Conservation (phyloP, 2,888 invertebrate species). For the Clusia tigrina region DNA sequence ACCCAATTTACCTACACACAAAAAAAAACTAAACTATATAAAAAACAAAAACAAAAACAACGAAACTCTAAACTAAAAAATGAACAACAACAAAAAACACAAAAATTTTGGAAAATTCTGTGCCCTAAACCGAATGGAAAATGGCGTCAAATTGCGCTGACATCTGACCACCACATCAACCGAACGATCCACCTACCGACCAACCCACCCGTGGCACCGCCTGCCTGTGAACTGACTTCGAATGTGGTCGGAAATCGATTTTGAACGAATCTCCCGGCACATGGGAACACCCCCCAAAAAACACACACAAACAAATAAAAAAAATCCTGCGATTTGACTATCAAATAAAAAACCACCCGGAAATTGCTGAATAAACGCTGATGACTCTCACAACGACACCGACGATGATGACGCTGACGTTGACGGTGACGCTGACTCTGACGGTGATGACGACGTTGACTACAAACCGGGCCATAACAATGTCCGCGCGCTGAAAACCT, state of each 20-base stretch:
- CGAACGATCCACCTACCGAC: not conserved
- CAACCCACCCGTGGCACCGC: slow-evolving; percentile 1
- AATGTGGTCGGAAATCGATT: slow-evolving; percentile 51
- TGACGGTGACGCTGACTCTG: slow-evolving; percentile 31
- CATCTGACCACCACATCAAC: slow-evolving; percentile 51
- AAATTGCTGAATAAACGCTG: slow-evolving; percentile 52
- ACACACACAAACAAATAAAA: slow-evolving; percentile 26
- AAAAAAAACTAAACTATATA: slow-evolving; percentile 35
- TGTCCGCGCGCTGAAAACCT: slow-evolving; percentile 20
- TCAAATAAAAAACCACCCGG: slow-evolving; percentile 34
- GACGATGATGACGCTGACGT: slow-evolving; percentile 25
- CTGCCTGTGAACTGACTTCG: slow-evolving; percentile 42
- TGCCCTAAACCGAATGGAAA: slow-evolving; percentile 43
- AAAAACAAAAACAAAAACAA: slow-evolving; percentile 27
- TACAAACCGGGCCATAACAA: slow-evolving; percentile 37
- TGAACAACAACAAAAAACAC: slow-evolving; percentile 26
- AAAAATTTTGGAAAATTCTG: slow-evolving; percentile 15
- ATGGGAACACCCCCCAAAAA: slow-evolving; percentile 19
- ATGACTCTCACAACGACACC: slow-evolving; percentile 33
- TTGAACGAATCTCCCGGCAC: slow-evolving; percentile 31
- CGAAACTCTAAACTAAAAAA: slow-evolving; percentile 32
- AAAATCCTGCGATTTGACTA: slow-evolving; percentile 11
- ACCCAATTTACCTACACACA: slow-evolving; percentile 18
- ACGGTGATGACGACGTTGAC: slow-evolving; percentile 33
- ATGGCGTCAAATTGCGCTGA: slow-evolving; percentile 60